Evolutionary conservation across 23 tunicate genomes (phyloP).

Genomic region (Ciona savignyi): DNA sequence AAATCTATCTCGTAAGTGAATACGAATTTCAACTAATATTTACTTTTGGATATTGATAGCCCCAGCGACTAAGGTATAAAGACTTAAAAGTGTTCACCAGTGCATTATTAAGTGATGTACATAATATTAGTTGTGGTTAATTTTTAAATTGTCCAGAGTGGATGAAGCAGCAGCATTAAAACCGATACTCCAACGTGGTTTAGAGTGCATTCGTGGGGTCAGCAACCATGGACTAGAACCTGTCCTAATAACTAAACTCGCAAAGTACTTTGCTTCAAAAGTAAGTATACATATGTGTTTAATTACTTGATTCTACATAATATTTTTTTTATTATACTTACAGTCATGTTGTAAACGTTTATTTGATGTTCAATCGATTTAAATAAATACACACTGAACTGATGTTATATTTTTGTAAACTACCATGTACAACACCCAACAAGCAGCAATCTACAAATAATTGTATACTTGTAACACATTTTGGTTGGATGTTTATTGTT

Average conservation of each 20-base stretch:
- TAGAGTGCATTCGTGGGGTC: conserved; percentile 56
- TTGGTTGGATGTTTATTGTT: no score
- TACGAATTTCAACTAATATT: no score
- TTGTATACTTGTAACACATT: no score
- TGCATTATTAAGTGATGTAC: no score
- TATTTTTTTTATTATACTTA: neutral
- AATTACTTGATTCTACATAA: neutral
- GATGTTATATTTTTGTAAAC: no score
- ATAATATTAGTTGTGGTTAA: no score
- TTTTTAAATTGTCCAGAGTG: neutral
- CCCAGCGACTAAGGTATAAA: neutral
- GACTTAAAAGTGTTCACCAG: neutral
- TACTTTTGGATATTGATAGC: neutral
- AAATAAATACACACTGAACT: no score
- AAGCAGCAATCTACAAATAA: no score
- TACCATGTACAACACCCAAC: no score
- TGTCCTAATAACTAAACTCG: conserved; percentile 43
- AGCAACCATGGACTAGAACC: conserved; percentile 70
- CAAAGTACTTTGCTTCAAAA: conserved; percentile 82
- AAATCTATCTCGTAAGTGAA: conserved; percentile 2
- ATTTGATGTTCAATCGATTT: no score
- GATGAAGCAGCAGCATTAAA: neutral
- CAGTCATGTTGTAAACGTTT: neutral
- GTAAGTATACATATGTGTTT: no score
- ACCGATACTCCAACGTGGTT: conserved; percentile 31